Percentiles rank a stretch among this genome's conserved stretches.
Conservation (phyloP, 2,888 invertebrate genomes). For the Andrena flavipes region DNA sequence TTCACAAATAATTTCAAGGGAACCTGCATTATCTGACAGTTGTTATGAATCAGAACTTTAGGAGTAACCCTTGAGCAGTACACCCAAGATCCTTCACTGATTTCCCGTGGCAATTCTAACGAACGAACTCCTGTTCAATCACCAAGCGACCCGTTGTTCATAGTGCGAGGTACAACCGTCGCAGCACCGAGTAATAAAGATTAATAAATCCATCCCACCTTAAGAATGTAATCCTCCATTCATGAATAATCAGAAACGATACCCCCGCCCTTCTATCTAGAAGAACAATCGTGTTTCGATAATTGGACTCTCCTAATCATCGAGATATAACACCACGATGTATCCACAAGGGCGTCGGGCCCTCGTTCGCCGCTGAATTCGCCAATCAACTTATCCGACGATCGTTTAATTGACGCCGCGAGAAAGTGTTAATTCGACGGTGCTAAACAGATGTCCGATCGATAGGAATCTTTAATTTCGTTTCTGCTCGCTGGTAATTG, state of each 20-base stretch:
- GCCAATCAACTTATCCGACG: conserved; percentile 58
- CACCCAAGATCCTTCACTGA: no score
- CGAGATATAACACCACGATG: neutral
- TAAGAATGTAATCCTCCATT: neutral
- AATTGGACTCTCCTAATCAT: conserved; percentile 32
- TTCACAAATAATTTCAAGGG: no score
- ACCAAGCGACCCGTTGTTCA: neutral
- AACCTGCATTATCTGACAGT: no score
- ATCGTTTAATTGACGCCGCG: conserved; percentile 78
- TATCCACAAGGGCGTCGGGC: neutral
- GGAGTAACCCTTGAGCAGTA: neutral
- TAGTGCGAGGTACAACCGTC: neutral
- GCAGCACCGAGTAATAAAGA: neutral
- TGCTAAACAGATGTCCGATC: conserved; percentile 75
- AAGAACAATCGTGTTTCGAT: conserved; percentile 22
- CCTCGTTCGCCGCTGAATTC: conserved; percentile 27
- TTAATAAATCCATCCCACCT: neutral
- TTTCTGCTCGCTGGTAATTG: conserved; percentile 74
- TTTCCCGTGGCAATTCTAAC: no score
- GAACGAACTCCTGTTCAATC: no score
- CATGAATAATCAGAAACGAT: neutral
- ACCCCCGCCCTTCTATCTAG: neutral
- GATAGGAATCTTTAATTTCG: conserved; percentile 82
- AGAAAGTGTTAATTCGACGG: conserved; percentile 80
- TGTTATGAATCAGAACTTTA: neutral